Evolutionary conservation across 2,113 vertebrate genomes (phyloP).

Genomic region (Epinephelus lanceolatus): DNA sequence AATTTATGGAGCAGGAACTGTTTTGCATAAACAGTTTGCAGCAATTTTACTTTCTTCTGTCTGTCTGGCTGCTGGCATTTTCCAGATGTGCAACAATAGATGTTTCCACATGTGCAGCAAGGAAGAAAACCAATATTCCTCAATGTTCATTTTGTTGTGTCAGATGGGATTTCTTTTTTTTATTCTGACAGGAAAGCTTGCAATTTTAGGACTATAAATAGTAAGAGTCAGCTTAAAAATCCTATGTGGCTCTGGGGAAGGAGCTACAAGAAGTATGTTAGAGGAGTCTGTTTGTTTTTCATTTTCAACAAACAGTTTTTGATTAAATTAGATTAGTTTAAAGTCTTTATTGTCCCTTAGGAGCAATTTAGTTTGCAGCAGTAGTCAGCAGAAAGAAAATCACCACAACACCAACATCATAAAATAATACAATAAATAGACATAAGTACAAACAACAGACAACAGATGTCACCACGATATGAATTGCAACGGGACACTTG

Average conservation of each 20-base stretch:
- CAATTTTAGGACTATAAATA: slow-evolving; percentile 18
- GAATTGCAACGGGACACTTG: too few species aligned
- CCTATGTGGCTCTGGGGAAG: not conserved
- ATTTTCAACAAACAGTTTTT: not conserved
- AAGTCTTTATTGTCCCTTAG: too few species aligned
- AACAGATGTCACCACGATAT: too few species aligned
- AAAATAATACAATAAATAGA: too few species aligned
- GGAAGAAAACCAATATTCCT: slow-evolving; percentile 49
- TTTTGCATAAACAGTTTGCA: slow-evolving; percentile 84
- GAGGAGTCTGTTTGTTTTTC: not conserved
- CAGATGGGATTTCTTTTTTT: slow-evolving; percentile 16
- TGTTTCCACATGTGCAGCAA: slow-evolving; percentile 82
- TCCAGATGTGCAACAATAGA: slow-evolving; percentile 84
- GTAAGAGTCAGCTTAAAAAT: slow-evolving; percentile 11
- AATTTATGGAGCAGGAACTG: slow-evolving; percentile 73
- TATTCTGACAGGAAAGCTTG: slow-evolving; percentile 14
- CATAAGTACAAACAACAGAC: too few species aligned
- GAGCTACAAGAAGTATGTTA: not conserved
- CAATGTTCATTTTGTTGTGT: slow-evolving; percentile 37
- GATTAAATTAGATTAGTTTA: too few species aligned
- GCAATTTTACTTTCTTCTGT: slow-evolving; percentile 79
- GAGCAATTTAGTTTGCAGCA: too few species aligned
- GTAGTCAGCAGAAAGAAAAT: too few species aligned
- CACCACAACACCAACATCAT: too few species aligned
- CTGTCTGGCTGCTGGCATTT: slow-evolving; percentile 73